Percentiles rank a stretch among this genome's conserved stretches.
Evolutionary conservation across 2,888 invertebrate genomes (phyloP).

Genomic region (Vesta saturnalis): DNA sequence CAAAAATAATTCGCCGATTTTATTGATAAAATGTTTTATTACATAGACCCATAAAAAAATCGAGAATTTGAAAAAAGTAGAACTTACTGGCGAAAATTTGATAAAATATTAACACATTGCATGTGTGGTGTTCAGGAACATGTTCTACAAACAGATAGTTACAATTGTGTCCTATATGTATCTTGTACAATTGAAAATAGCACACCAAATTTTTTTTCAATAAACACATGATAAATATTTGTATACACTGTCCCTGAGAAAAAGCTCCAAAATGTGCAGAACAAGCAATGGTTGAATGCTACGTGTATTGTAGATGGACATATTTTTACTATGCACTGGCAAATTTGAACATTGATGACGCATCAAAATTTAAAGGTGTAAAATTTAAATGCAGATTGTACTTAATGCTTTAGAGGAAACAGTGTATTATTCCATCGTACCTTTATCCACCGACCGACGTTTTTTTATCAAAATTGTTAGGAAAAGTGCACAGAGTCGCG

Average conservation of each 20-base stretch:
- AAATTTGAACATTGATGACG: no score
- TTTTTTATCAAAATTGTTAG: no score
- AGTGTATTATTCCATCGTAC: no score
- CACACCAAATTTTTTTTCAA: neutral
- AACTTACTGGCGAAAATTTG: neutral
- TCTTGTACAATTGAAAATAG: neutral
- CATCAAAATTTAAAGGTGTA: no score
- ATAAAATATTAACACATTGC: neutral
- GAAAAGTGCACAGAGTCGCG: no score
- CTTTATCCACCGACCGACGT: no score
- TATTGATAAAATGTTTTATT: neutral
- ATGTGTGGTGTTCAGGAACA: neutral
- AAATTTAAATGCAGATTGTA: no score
- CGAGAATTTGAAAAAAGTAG: neutral
- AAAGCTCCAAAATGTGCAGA: neutral
- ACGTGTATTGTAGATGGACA: neutral
- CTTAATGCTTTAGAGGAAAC: no score
- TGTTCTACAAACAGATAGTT: neutral
- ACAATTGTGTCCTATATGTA: neutral
- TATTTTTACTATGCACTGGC: neutral
- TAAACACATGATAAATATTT: neutral
- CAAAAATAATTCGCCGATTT: neutral
- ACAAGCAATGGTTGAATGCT: neutral
- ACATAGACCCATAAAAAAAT: neutral
- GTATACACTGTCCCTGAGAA: neutral